Evolutionary conservation across 2,888 invertebrate species (phyloP), one percentile per base, ranked within the genome.

Genomic region (Abrostola triplasia): DNA sequence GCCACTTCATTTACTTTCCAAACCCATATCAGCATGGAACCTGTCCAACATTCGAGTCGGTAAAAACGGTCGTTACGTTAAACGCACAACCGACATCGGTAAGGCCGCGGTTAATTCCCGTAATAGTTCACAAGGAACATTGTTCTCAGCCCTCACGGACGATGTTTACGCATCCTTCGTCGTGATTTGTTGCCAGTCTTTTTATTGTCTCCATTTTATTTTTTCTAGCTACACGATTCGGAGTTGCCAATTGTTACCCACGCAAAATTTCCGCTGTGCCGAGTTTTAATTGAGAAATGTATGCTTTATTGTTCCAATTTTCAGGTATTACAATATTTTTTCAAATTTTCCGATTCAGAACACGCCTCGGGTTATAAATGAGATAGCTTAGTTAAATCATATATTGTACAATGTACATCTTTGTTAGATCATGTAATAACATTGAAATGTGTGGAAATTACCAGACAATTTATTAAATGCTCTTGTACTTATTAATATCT

Each of bases 161-260:
- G 71, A 83, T 86, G 87, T 87, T 88, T 88, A 87, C 87, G 86
- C 84, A 84, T 86, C 82, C 80, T 82, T 70, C 66, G 77, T 73
- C 65, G 80, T 87, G 87, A 89, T 89, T 89, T 89, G 86, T 87
- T 79, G 79, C 78, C 78, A 67, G 78, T 72, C 80, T 82, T 86
- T 85, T 86, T 85, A 87, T 82, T 87, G 82, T 86, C 83, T 84
- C 79, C 70, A 60, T 80, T 79, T 72, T 79, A 77, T 81, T 80
- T 74, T 70, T 77, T 70, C 77, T 76, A 72, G 77, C 69, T 64
- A 59, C 52, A 70, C 60, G 59, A 67, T 65, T 69, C 59, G 47
- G 52, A 73, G 54, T 53, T 64, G 66, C 63, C 79, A 84, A 87
- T 87, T 80, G 77, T 77, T 80, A 51, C 62, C 50, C 64, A 62